phyloP scores from a whole-genome alignment of 2,888 invertebrate genomes.

The Dryadula phaetusa region DNA sequence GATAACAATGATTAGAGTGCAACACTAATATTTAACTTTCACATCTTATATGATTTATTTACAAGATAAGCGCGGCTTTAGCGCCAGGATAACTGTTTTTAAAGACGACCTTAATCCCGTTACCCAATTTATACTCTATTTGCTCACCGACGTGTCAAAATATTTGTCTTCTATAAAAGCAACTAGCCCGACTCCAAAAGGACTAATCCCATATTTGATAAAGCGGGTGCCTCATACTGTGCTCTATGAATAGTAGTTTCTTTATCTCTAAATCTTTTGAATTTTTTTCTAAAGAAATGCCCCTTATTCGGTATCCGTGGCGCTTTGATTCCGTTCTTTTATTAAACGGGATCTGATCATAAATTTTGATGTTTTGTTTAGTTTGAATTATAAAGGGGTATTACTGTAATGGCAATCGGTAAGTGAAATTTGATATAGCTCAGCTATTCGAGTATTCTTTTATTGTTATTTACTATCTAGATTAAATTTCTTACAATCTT shows the following conservation, averaged over 20 bases:
- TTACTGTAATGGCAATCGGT: constrained; percentile 82
- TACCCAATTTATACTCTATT: constrained; percentile 62
- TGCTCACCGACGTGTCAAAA: constrained; percentile 74
- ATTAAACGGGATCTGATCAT: constrained; percentile 78
- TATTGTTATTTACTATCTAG: constrained; percentile 65
- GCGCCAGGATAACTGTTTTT: constrained; percentile 57
- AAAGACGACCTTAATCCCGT: constrained; percentile 66
- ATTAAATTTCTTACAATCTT: constrained; percentile 53
- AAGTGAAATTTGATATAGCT: constrained; percentile 80
- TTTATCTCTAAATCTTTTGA: constrained; percentile 75
- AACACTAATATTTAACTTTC: constrained; percentile 36
- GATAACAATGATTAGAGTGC: constrained; percentile 37
- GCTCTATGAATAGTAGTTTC: constrained; percentile 73
- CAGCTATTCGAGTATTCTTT: constrained; percentile 66
- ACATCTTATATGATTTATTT: constrained; percentile 39
- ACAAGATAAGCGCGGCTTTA: constrained; percentile 50
- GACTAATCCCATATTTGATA: constrained; percentile 80
- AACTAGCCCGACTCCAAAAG: constrained; percentile 65
- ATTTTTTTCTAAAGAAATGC: constrained; percentile 62
- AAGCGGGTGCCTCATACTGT: constrained; percentile 76
- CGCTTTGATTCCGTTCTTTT: constrained; percentile 80
- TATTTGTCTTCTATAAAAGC: constrained; percentile 73
- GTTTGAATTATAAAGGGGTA: constrained; percentile 81
- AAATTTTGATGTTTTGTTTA: constrained; percentile 80
- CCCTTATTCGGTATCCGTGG: constrained; percentile 74